phyloP scores from a whole-genome alignment of 2,113 vertebrate species.

The Hippocampus comes region DNA sequence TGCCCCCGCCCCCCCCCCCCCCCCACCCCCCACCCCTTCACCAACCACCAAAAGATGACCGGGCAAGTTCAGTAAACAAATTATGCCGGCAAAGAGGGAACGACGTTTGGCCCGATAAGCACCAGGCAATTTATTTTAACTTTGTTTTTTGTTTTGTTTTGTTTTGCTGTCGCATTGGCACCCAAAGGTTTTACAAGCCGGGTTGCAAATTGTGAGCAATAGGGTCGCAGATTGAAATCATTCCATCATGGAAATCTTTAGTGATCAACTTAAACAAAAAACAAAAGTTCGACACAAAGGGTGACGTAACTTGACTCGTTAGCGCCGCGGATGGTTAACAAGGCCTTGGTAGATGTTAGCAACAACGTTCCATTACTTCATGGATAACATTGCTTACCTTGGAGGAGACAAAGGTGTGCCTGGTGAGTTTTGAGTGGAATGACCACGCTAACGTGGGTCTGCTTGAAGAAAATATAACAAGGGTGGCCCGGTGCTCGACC shows the following conservation, averaged over 20 bases:
- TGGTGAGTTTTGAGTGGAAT: too few species aligned
- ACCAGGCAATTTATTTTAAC: slow-evolving; percentile 34
- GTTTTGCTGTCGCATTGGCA: slow-evolving; percentile 23
- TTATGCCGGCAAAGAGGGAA: slow-evolving; percentile 11
- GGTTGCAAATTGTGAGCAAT: neutral
- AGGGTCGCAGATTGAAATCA: slow-evolving; percentile 6
- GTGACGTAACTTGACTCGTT: neutral
- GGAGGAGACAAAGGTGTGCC: too few species aligned
- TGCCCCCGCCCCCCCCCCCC: too few species aligned
- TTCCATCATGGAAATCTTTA: neutral
- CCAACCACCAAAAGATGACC: slow-evolving; percentile 3
- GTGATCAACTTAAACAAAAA: neutral
- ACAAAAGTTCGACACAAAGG: neutral
- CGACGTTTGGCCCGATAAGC: slow-evolving; percentile 18
- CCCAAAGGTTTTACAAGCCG: slow-evolving; percentile 22
- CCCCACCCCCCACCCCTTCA: neutral
- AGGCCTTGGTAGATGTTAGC: neutral
- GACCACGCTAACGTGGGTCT: too few species aligned
- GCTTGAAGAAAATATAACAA: too few species aligned
- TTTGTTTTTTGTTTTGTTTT: neutral
- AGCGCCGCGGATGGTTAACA: neutral
- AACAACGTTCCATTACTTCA: neutral
- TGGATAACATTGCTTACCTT: neutral
- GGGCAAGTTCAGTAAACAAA: slow-evolving; percentile 18
- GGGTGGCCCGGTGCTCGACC: too few species aligned